Evolutionary conservation across 2,113 vertebrate species (phyloP).

Genomic region (Tyto alba): DNA sequence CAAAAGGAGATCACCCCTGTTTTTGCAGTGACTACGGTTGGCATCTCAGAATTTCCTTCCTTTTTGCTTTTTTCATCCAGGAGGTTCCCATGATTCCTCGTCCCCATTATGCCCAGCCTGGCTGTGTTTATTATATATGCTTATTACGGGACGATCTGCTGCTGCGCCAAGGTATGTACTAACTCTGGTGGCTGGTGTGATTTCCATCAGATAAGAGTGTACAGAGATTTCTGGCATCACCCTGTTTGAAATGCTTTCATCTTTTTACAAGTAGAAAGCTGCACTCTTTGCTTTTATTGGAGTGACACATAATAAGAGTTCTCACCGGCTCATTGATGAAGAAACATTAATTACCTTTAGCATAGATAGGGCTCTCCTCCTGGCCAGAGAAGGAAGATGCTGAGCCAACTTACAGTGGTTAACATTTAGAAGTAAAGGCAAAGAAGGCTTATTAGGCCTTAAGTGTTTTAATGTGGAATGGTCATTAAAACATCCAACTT

Average conservation of each 20-base stretch:
- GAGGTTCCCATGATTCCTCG: slow-evolving; percentile 98
- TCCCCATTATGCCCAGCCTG: slow-evolving; percentile 92
- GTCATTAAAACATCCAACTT: background rate
- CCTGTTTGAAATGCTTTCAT: background rate
- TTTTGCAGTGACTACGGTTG: background rate
- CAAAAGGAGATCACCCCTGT: accelerated
- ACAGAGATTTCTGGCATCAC: background rate
- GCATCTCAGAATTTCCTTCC: background rate
- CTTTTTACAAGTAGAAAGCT: background rate
- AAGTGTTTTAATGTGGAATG: background rate
- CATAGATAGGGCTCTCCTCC: background rate
- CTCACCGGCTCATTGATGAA: background rate
- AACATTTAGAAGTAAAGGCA: background rate
- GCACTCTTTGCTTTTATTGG: background rate
- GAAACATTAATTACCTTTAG: background rate
- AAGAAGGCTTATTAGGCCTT: background rate
- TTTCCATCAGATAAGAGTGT: background rate
- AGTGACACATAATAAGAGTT: background rate
- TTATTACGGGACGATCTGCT: slow-evolving; percentile 91
- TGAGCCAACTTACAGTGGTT: background rate
- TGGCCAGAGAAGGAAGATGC: background rate
- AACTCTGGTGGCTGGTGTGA: background rate
- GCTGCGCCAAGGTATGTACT: slow-evolving; percentile 87
- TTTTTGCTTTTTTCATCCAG: slow-evolving; percentile 57
- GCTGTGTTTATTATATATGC: slow-evolving; percentile 96